Base-by-base conservation (phyloP, 2,113 vertebrate genomes). In the Anser cygnoides region DNA sequence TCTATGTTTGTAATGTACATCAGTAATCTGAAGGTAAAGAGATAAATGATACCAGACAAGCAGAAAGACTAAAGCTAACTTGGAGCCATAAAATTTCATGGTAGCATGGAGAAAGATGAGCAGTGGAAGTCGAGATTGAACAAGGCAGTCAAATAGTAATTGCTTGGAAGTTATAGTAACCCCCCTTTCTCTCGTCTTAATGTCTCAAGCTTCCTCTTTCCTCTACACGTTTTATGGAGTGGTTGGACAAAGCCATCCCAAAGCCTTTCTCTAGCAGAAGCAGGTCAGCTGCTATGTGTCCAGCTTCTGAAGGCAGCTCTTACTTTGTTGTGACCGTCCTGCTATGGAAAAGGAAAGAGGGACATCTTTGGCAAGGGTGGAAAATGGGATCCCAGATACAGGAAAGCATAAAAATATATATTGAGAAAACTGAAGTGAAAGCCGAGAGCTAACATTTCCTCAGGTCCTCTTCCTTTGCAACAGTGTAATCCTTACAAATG, bases 401-500 rank as follows among this genome's bases (percentile, higher is more conserved):
- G 39, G 8, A 46, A 74, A 49, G 4, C 18, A 19, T 54, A 10
- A 81, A 67, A 67, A 77, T 11, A 54, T 1, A 28, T 4, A 5
- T 3, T 31, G 43, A 54, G 49, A 79, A 91, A 85, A 86, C 0
- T 1, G 11, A 75, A 71, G 15, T 21, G 21, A 76, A 92, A 78
- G 29, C 61, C 49, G 89, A n/a, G 76, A 84, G 33, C 37, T 29
- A 12, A 11, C 10, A 1, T 50, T 81, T 73, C 26, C 58, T 14
- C 17, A 73, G 39, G 31, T 58, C 11, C 39, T 43, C 12, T 57
- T 84, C 44, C 74, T 74, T 65, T 43, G 43, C 21, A 14, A 52
- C 3, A 0, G 31, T 1, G 0, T 49, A 39, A 10, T 39, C 44
- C n/a, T 46, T 7, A 1, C 29, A 12, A 62, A 37, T 57, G 44